phyloP scores from a whole-genome alignment of 2,797 vertebrate species.

The Gouania willdenowi region DNA sequence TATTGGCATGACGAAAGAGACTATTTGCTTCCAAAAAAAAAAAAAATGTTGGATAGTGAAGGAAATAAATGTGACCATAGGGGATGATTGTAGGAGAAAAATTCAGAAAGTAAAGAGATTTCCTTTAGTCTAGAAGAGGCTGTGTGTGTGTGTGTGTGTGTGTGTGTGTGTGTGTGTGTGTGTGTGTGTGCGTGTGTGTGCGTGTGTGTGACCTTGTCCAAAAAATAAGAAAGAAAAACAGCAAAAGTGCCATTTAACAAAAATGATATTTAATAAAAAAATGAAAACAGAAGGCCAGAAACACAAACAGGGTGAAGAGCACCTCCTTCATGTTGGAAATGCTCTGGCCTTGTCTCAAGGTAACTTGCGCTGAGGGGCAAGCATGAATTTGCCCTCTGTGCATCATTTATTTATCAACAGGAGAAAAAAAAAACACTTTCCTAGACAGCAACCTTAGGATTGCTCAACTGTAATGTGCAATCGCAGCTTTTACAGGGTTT shows the following conservation, averaged over 20 bases:
- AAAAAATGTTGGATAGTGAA: no score
- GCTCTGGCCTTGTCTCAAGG: conserved; percentile 46
- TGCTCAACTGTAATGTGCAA: no score
- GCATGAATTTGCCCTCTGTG: no score
- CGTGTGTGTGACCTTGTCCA: conserved; percentile 45
- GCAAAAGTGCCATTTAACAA: conserved; percentile 37
- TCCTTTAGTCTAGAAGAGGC: conserved; percentile 20
- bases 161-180: no score
- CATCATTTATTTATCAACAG: no score
- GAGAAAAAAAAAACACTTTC: no score
- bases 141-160: no score
- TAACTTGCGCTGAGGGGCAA: conserved; percentile 24
- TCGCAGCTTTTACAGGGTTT: no score
- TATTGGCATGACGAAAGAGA: conserved; percentile 40
- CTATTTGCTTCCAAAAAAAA: conserved; percentile 12
- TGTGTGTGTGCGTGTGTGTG: no score
- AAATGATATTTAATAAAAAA: conserved; percentile 24
- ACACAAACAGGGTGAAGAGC: conserved; percentile 30
- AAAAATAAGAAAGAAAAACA: no score
- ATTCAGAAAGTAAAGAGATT: conserved; percentile 21
- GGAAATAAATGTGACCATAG: no score
- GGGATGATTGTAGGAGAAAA: conserved; percentile 10
- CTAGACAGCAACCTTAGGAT: no score
- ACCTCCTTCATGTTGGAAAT: conserved; percentile 24
- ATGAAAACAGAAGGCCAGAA: conserved; percentile 35